Conservation (phyloP, 2,888 invertebrate species). For the Dasypolia templi region DNA sequence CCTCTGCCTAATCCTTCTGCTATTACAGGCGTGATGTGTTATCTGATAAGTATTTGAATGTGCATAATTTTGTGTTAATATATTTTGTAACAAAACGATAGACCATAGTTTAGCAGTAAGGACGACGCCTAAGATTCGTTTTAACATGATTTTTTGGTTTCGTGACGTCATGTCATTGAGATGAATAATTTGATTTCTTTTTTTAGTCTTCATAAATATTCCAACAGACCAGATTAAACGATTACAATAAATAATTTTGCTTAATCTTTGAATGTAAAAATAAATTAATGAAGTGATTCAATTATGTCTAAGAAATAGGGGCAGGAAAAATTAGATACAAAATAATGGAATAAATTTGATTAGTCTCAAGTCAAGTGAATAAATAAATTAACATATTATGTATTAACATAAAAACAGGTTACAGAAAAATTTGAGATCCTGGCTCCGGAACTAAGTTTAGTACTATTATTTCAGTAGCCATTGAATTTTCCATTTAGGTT, state of each 20-base stretch:
- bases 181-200: slow-evolving; percentile 11
- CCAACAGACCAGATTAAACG: neutral
- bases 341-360: slow-evolving; percentile 10
- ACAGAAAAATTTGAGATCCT: no score
- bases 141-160: slow-evolving; percentile 1
- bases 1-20: no score
- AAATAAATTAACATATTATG: no score
- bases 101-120: neutral
- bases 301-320: neutral
- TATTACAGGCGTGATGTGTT: no score
- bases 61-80: neutral
- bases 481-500: no score
- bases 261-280: slow-evolving; percentile 9
- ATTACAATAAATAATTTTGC: no score
- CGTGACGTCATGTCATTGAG: slow-evolving; percentile 4
- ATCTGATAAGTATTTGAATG: no score
- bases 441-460: no score
- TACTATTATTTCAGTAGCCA: no score
- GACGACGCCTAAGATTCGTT: neutral
- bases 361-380: neutral
- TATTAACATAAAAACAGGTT: no score
- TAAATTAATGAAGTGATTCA: slow-evolving; percentile 11
- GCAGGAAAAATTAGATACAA: neutral
- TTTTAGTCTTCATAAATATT: slow-evolving; percentile 19
- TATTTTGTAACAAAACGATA: neutral